Evolutionary conservation across 2,113 vertebrate species (phyloP).

Genomic region (Porphyrio hochstetteri): DNA sequence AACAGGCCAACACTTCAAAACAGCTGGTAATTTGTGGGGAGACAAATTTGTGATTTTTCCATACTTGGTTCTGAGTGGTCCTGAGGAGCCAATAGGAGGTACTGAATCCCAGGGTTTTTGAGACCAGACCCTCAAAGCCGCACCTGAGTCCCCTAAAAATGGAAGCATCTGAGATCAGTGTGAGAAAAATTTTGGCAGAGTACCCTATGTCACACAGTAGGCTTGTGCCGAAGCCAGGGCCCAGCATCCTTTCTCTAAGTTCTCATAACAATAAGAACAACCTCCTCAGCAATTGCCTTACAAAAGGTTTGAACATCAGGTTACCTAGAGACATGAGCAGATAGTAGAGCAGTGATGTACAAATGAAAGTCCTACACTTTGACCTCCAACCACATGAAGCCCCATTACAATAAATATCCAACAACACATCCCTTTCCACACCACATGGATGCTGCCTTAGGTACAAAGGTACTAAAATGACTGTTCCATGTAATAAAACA

Average conservation of each 20-base stretch:
- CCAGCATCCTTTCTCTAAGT: slow-evolving; percentile 67
- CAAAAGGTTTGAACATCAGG: slow-evolving; percentile 72
- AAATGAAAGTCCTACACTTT: slow-evolving; percentile 73
- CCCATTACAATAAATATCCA: slow-evolving; percentile 73
- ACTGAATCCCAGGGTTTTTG: background rate
- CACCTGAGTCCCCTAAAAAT: background rate
- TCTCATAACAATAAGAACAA: slow-evolving; percentile 64
- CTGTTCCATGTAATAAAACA: slow-evolving; percentile 70
- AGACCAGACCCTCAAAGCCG: background rate
- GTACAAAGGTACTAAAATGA: slow-evolving; percentile 73
- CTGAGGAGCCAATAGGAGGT: background rate
- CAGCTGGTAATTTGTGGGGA: background rate
- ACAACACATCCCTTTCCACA: slow-evolving; percentile 68
- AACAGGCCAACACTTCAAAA: background rate
- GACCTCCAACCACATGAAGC: slow-evolving; percentile 71
- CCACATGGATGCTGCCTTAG: slow-evolving; percentile 67
- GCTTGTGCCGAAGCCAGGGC: slow-evolving; percentile 52
- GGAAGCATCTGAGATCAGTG: background rate
- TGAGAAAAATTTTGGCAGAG: slow-evolving; percentile 41
- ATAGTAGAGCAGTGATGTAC: slow-evolving; percentile 68
- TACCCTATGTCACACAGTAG: slow-evolving; percentile 47
- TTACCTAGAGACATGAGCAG: slow-evolving; percentile 68
- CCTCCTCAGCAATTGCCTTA: slow-evolving; percentile 72
- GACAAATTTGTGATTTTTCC: background rate
- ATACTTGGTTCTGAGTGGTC: background rate